Conservation (phyloP, 37 sponge, comb jelly and placozoan genomes). For the Halichondria panicea region DNA sequence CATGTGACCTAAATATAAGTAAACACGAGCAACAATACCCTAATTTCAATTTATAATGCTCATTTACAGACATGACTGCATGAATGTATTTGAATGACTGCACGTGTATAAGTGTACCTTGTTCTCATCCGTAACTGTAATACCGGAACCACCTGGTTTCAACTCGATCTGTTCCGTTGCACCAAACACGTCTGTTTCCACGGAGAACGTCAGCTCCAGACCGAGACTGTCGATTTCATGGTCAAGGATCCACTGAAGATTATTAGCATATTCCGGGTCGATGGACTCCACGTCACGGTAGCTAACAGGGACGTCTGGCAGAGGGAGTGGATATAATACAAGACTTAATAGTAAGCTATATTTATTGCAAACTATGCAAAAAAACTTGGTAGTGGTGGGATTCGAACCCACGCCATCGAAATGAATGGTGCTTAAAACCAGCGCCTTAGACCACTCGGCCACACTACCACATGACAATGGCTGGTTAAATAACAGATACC, state of each 20-base stretch:
- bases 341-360: background rate
- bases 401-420: no score
- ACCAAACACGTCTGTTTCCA: conserved; percentile 94
- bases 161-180: conserved; percentile 72
- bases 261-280: conserved; percentile 95
- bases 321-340: background rate
- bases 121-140: conserved; percentile 83
- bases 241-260: conserved; percentile 94
- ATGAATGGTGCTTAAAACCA: no score
- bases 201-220: conserved; percentile 88
- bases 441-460: no score
- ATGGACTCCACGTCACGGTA: conserved; percentile 92
- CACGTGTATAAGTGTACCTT: no score
- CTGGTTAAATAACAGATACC: no score
- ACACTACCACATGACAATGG: background rate
- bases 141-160: conserved; percentile 66
- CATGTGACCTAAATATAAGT: background rate
- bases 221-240: conserved; percentile 84
- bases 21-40: background rate
- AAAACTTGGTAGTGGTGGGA: no score
- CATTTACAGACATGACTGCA: no score
- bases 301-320: conserved; percentile 78
- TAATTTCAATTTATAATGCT: background rate
- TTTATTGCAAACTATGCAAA: background rate
- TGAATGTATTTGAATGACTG: background rate